phyloP scores from a whole-genome alignment of 2,888 invertebrate genomes.

The Latrodectus elegans region DNA sequence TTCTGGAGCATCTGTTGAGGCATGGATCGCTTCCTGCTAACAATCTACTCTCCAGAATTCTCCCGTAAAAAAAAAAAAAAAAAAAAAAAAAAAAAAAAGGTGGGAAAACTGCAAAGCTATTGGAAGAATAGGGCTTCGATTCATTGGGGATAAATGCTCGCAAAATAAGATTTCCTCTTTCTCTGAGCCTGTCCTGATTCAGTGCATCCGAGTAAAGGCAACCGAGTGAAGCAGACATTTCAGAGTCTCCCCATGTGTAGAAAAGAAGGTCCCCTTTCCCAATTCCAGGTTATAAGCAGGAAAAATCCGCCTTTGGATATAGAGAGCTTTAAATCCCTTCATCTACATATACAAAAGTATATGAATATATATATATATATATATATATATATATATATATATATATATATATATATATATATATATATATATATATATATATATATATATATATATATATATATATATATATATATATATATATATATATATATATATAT shows the following conservation, averaged over 20 bases:
- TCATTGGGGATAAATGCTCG: slow-evolving; percentile 61
- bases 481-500: neutral
- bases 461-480: neutral
- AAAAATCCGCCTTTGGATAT: slow-evolving; percentile 21
- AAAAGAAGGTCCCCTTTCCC: slow-evolving; percentile 10
- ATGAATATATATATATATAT: neutral
- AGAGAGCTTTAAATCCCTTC: slow-evolving; percentile 20
- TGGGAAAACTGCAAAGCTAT: slow-evolving; percentile 38
- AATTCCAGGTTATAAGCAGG: slow-evolving; percentile 29
- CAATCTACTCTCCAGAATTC: slow-evolving; percentile 24
- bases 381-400: neutral
- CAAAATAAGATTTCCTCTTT: slow-evolving; percentile 45
- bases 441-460: neutral
- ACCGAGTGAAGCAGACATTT: slow-evolving; percentile 11
- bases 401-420: neutral
- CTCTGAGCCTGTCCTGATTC: slow-evolving; percentile 21
- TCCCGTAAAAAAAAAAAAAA: slow-evolving; percentile 32
- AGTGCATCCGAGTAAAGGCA: slow-evolving; percentile 14
- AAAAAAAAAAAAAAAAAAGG: slow-evolving; percentile 23
- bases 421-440: neutral
- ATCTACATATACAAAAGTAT: slow-evolving; percentile 26
- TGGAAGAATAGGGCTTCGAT: slow-evolving; percentile 35
- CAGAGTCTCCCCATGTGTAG: slow-evolving; percentile 12
- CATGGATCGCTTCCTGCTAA: slow-evolving; percentile 56
- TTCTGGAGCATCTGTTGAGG: slow-evolving; percentile 11